These are phyloP conservation scores for Enteromius afrohamiltoni DNA, from an alignment of 2,797 vertebrate genomes.

Conservation along the genomic window DNA sequence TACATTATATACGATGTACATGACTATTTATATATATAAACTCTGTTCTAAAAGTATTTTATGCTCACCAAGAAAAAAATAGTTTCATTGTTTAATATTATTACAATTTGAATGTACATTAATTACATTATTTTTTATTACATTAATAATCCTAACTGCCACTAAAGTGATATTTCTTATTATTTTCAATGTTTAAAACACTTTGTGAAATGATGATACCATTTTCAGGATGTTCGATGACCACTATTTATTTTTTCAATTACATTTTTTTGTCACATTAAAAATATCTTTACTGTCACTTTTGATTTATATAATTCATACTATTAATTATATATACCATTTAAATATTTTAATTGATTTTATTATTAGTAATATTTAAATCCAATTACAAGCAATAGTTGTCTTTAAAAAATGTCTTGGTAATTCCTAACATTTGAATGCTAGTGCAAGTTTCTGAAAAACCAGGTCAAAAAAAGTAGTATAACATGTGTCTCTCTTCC, in stretches of 20 bases:
- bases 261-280: not conserved
- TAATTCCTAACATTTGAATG: not conserved
- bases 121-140: no score
- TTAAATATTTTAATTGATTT: not conserved
- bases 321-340: not conserved
- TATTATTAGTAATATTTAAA: not conserved
- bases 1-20: not conserved
- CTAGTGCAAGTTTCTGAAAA: not conserved
- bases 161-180: not conserved
- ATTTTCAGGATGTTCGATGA: not conserved
- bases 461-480: not conserved
- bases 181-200: not conserved
- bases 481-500: slow-evolving; percentile 16
- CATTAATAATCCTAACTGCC: not conserved
- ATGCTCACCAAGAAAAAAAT: not conserved
- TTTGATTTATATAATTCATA: not conserved
- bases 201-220: not conserved
- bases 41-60: not conserved
- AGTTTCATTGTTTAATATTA: not conserved
- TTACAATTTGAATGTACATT: not conserved
- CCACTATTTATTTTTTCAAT: no score
- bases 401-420: not conserved
- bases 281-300: no score
- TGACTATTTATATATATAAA: not conserved
- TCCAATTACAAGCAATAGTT: not conserved